Evolutionary conservation across 2,113 vertebrate species (phyloP), one percentile per base, ranked within the genome.

Genomic region (Marcusenius ussheri): DNA sequence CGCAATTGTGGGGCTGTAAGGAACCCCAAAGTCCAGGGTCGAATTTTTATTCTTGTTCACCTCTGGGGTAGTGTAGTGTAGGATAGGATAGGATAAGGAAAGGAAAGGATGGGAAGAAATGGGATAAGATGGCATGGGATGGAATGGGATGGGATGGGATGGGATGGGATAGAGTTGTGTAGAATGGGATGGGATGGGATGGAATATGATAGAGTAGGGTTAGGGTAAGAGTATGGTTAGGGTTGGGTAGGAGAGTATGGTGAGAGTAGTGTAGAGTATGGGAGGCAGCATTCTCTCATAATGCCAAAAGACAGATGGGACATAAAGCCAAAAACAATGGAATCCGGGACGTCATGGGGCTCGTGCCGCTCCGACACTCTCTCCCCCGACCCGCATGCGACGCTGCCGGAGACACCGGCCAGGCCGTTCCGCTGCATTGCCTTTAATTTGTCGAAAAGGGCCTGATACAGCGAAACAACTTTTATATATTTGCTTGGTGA

Each of bases 401-500:
- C 77, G 88, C 89, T 89, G 91, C 56, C 27, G 87, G 83, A 77
- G 24, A 74, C 70, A 88, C 3, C 10, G 80, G 80, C 91, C 83
- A 62, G 88, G 89, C 89, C 86, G 91, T 93, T 93, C 91, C 90
- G 70, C 93, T 92, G 83, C 91, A 93, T 93, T 92, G 93, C 85
- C 39, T 93, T 93, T 93, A 92, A 93, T 93, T 93, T 93, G 92
- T 93, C 83, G 74, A 89, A 53, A 92, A 93, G 91, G 88, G 89
- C 90, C 90, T 91, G 93, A 93, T 92, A 93, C 91, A 93, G 92
- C 92, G 90, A 92, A 92, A 93, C 91, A 92, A 92, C 83, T 93
- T 93, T 92, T 93, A 92, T 93, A 93, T 93, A 93, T 93, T 89
- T 92, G 92, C 92, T 90, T 91, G 91, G 90, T 88, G 89, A 92